phyloP scores from a whole-genome alignment of 2,797 vertebrate species.

The Amazona ochrocephala region DNA sequence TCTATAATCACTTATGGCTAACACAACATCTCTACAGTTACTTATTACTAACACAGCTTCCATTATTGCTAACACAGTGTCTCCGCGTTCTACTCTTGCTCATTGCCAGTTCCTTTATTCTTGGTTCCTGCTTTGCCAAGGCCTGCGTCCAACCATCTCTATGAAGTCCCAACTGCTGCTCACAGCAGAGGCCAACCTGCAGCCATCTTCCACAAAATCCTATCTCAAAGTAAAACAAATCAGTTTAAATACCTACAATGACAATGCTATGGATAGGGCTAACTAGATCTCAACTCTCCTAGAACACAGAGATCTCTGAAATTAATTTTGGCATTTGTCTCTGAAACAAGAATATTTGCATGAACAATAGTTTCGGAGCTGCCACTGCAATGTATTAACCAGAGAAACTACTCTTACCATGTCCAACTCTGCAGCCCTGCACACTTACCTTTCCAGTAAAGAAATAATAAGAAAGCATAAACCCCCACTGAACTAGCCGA shows the following conservation, averaged over 20 bases:
- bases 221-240: neutral
- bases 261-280: neutral
- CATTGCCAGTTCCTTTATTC: too few species aligned
- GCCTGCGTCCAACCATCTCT: too few species aligned
- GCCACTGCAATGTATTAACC: neutral
- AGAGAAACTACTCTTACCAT: neutral
- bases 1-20: too few species aligned
- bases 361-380: neutral
- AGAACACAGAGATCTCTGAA: neutral
- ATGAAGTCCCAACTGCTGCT: too few species aligned
- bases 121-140: too few species aligned
- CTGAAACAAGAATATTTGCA: neutral
- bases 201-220: too few species aligned
- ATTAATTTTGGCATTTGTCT: neutral
- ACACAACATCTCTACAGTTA: too few species aligned
- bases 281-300: neutral
- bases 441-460: neutral
- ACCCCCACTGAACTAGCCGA: neutral
- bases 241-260: neutral
- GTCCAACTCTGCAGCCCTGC: neutral
- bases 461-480: neutral
- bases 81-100: too few species aligned
- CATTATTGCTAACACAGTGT: too few species aligned
- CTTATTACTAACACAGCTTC: too few species aligned
- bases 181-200: too few species aligned